These are phyloP conservation scores for Lepidurus packardi DNA, from an alignment of 1,140 invertebrate genomes.

Conservation along the genomic window DNA sequence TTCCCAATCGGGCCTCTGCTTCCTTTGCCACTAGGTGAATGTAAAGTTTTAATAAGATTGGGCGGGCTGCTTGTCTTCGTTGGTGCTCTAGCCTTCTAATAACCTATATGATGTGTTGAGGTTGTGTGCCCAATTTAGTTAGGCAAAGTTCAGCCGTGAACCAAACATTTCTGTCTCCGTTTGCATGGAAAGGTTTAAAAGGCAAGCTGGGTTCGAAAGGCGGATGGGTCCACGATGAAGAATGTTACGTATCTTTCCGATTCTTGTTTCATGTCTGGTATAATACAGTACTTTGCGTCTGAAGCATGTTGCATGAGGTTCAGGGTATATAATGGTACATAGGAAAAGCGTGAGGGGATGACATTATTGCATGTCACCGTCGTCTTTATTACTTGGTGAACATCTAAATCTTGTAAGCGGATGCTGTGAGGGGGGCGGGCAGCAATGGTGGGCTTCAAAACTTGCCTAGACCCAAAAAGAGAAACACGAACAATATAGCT, in stretches of 20 bases:
- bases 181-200: too few species aligned
- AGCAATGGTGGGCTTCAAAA: too few species aligned
- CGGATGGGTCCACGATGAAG: too few species aligned
- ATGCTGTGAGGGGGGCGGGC: not conserved
- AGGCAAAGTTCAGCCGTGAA: too few species aligned
- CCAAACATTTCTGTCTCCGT: too few species aligned
- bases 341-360: slow-evolving; percentile 1
- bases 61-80: not conserved
- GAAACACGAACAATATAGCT: too few species aligned
- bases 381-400: slow-evolving; percentile 10
- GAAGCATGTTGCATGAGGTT: not conserved
- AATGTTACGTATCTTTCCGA: too few species aligned
- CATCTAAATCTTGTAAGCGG: not conserved
- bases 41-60: not conserved
- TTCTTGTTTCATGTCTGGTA: too few species aligned
- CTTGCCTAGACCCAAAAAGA: too few species aligned
- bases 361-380: not conserved
- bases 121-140: too few species aligned
- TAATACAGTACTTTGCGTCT: not conserved
- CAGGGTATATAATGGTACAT: not conserved
- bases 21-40: not conserved
- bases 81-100: not conserved
- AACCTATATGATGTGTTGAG: too few species aligned
- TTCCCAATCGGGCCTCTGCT: not conserved
- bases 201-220: too few species aligned